These are phyloP conservation scores for Heliconius eleuchia DNA, from an alignment of 1,140 invertebrate species.

Conservation along the genomic window DNA sequence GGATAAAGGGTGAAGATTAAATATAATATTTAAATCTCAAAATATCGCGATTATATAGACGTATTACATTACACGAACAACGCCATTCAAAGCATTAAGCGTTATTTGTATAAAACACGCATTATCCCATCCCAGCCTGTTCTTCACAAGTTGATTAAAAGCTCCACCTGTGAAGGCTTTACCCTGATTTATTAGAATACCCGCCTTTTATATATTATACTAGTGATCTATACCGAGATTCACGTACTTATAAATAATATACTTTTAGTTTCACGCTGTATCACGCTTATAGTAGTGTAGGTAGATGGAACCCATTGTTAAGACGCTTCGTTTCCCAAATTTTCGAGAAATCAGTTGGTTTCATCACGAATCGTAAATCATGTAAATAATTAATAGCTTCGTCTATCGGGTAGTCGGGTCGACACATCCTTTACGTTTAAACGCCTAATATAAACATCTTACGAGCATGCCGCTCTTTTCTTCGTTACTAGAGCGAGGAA, in stretches of 20 bases:
- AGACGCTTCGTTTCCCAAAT: no score
- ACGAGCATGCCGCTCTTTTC: no score
- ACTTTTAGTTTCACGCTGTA: neutral
- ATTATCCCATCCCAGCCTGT: neutral
- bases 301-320: neutral
- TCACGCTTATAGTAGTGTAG: neutral
- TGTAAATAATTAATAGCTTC: no score
- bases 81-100: neutral
- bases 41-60: neutral
- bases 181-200: neutral
- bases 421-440: no score
- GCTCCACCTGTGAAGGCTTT: slow-evolving; percentile 2
- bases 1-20: no score
- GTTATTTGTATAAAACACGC: neutral
- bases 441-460: no score
- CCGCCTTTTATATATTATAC: neutral
- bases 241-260: neutral
- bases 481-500: no score
- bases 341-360: no score
- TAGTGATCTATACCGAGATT: neutral
- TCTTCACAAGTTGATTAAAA: slow-evolving; percentile 1
- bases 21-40: neutral
- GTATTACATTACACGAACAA: no score
- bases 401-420: no score
- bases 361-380: no score